Base-by-base conservation (phyloP, 1,140 invertebrate genomes). In the Sycobia sp. region DNA sequence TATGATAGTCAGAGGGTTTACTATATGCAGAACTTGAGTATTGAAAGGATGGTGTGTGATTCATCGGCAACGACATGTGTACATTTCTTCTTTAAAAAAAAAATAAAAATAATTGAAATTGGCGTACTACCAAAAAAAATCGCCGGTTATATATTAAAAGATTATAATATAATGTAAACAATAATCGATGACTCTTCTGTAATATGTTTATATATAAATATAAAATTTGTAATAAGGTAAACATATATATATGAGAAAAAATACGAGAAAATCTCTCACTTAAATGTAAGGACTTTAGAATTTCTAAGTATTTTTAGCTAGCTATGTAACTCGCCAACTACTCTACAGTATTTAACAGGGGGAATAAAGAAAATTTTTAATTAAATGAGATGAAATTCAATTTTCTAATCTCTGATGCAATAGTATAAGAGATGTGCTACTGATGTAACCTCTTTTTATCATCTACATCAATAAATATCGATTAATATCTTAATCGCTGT, bases 301-400 rank as follows among this genome's bases (percentile, higher is more conserved):
- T 49, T 61, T 71, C 70, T 53, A 56, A 67, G 66, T 71, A 71
- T 65, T 66, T 67, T 67, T 71, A 72, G 62, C 57, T 72, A 74
- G 71, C 67, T 73, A 58, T 65, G 34, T 65, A 65, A 65, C 47
- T 65, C 66, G 73, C 73, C 71, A 77, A 76, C 69, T 75, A 76
- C 73, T 66, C 74, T 60, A 70, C 74, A 77, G 75, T 77, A 76
- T 77, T 77, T 74, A 73, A 73, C 39, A 57, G 36, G 65, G 49
- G 60, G 61, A 60, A 54, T 70, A 41, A 56, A 25, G 25, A 57
- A 49, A 57, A 46, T 29, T 29, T 62, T 62, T 54, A 55, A 53
- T 27, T 5, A 46, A 47, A 61, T 44, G 47, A 50, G 32, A 36
- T 27, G 1, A 23, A 51, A 38, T 5, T 51, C 32, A 51, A 38